phyloP scores from a whole-genome alignment of 1,140 invertebrate species.

The Leucophenga varia region DNA sequence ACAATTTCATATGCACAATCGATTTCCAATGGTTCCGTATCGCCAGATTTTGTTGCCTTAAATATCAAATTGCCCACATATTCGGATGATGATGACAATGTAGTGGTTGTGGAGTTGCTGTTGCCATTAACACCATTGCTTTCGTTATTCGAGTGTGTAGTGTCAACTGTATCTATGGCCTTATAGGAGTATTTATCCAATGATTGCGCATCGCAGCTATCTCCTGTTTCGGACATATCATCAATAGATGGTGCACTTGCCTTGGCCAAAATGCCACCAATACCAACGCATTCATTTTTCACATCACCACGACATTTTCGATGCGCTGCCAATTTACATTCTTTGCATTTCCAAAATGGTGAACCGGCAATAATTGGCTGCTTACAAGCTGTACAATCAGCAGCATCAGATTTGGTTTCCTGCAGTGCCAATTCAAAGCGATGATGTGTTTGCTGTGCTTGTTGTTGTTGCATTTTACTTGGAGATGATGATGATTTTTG shows the following conservation, averaged over 20 bases:
- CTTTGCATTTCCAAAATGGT: slow-evolving; percentile 48
- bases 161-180: slow-evolving; percentile 18
- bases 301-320: slow-evolving; percentile 41
- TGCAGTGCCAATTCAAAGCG: slow-evolving; percentile 47
- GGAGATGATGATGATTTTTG: slow-evolving; percentile 16
- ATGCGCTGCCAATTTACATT: slow-evolving; percentile 42
- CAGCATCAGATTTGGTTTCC: slow-evolving; percentile 17
- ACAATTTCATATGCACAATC: slow-evolving; percentile 47
- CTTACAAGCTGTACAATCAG: slow-evolving; percentile 31
- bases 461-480: neutral
- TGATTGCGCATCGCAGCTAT: slow-evolving; percentile 10
- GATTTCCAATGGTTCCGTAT: slow-evolving; percentile 26
- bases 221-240: slow-evolving; percentile 7
- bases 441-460: slow-evolving; percentile 26
- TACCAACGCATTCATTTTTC: slow-evolving; percentile 24
- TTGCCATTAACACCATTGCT: slow-evolving; percentile 4
- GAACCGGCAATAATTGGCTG: slow-evolving; percentile 32
- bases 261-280: slow-evolving; percentile 4
- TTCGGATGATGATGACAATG: slow-evolving; percentile 5
- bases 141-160: slow-evolving; percentile 7
- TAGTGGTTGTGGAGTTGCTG: too few species aligned
- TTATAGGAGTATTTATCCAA: slow-evolving; percentile 23
- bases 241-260: slow-evolving; percentile 8
- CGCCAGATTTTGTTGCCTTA: slow-evolving; percentile 9
- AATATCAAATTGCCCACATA: slow-evolving; percentile 38